Percentiles rank a stretch among this genome's conserved stretches.
These are phyloP conservation scores for Nothobranchius furzeri DNA, from an alignment of 2,113 vertebrate species.

Conservation along the genomic window DNA sequence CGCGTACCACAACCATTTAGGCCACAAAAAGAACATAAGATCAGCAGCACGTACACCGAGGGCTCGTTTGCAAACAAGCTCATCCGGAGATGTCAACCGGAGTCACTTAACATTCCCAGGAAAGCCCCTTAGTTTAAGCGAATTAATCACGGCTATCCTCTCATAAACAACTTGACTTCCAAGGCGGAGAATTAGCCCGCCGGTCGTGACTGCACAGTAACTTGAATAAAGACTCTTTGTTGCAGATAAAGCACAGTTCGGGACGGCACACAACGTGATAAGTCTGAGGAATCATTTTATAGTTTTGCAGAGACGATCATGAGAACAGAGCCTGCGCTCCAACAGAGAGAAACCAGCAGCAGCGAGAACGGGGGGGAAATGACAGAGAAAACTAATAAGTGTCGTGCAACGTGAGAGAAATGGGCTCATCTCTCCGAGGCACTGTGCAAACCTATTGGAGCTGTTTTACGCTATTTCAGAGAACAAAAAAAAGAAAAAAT, in stretches of 20 bases:
- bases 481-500: conserved; percentile 37
- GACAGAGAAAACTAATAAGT: conserved; percentile 66
- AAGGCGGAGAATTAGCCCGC: conserved; percentile 7
- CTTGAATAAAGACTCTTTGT: conserved; percentile 54
- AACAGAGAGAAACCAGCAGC: conserved; percentile 45
- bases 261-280: conserved; percentile 57
- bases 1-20: background rate
- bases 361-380: conserved; percentile 12
- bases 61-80: conserved; percentile 32
- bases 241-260: conserved; percentile 58
- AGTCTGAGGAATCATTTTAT: conserved; percentile 62
- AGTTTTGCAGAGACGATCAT: conserved; percentile 54
- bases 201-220: conserved; percentile 24
- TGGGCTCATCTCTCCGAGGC: conserved; percentile 60
- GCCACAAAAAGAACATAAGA: conserved; percentile 19
- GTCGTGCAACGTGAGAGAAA: conserved; percentile 48
- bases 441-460: conserved; percentile 55
- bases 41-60: background rate
- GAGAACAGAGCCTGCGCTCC: conserved; percentile 54
- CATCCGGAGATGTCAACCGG: conserved; percentile 39
- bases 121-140: conserved; percentile 47
- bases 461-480: conserved; percentile 56
- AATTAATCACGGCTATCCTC: conserved; percentile 50
- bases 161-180: conserved; percentile 57
- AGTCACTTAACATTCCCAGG: conserved; percentile 50